Evolutionary conservation across 2,113 vertebrate genomes (phyloP).

Genomic region (Sisor rabdophorus): DNA sequence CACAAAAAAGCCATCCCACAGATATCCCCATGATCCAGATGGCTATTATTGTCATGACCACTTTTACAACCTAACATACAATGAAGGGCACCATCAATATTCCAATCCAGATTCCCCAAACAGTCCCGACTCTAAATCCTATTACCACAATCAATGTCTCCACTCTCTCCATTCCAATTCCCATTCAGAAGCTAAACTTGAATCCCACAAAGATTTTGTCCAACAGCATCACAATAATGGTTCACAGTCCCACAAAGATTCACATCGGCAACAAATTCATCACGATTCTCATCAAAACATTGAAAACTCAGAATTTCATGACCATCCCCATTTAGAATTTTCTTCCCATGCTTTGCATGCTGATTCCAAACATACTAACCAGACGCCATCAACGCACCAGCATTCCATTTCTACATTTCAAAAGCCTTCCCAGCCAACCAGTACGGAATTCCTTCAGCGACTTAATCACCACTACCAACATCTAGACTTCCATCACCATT

Average conservation of each 20-base stretch:
- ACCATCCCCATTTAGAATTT: neutral
- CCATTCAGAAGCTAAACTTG: slow-evolving; percentile 4
- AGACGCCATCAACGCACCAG: neutral
- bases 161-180: neutral
- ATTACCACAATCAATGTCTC: slow-evolving; percentile 2
- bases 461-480: neutral
- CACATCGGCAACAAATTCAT: neutral
- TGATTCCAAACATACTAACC: neutral
- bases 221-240: neutral
- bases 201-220: slow-evolving; percentile 3
- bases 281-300: neutral
- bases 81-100: neutral
- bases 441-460: neutral
- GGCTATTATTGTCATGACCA: neutral
- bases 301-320: neutral
- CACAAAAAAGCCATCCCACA: neutral
- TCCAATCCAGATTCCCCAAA: neutral
- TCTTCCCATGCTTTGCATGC: neutral
- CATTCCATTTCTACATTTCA: slow-evolving; percentile 8
- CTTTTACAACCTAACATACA: slow-evolving; percentile 4
- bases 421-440: neutral
- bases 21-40: neutral
- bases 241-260: slow-evolving; percentile 7
- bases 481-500: slow-evolving; percentile 2
- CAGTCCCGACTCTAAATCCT: neutral